Conservation (phyloP, 2,888 invertebrate species). For the Pogonocherus hispidulus region DNA sequence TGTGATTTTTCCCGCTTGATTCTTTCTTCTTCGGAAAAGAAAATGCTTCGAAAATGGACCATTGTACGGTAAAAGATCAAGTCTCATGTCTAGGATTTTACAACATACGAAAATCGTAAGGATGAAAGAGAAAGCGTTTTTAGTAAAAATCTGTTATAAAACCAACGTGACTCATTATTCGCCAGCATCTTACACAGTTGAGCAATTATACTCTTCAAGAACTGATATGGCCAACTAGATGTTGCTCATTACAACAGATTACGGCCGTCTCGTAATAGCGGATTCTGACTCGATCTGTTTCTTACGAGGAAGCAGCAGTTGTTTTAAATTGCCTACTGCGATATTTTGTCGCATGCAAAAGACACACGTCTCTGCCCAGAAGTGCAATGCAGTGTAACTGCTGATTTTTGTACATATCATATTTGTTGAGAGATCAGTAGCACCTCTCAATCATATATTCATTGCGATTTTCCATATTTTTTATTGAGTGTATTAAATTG, state of each 20-base stretch:
- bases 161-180: slow-evolving; percentile 20
- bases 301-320: neutral
- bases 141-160: slow-evolving; percentile 12
- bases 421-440: too few relatives aligned
- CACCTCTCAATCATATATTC: too few relatives aligned
- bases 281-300: neutral
- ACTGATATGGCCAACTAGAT: slow-evolving; percentile 16
- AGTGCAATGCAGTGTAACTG: neutral
- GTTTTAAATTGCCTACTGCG: slow-evolving; percentile 3
- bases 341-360: neutral
- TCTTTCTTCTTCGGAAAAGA: too few relatives aligned
- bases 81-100: neutral
- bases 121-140: slow-evolving; percentile 7
- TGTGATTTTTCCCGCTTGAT: too few relatives aligned
- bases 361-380: neutral
- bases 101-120: slow-evolving; percentile 1
- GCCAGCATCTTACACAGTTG: slow-evolving; percentile 6
- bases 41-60: too few relatives aligned
- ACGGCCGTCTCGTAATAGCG: neutral
- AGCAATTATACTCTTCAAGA: slow-evolving; percentile 12
- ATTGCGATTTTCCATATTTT: too few relatives aligned
- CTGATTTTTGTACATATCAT: neutral
- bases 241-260: slow-evolving; percentile 9
- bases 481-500: too few relatives aligned
- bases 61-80: too few relatives aligned